phyloP scores from a whole-genome alignment of 2,888 invertebrate genomes.

The Hirtodrosophila alboralis region DNA sequence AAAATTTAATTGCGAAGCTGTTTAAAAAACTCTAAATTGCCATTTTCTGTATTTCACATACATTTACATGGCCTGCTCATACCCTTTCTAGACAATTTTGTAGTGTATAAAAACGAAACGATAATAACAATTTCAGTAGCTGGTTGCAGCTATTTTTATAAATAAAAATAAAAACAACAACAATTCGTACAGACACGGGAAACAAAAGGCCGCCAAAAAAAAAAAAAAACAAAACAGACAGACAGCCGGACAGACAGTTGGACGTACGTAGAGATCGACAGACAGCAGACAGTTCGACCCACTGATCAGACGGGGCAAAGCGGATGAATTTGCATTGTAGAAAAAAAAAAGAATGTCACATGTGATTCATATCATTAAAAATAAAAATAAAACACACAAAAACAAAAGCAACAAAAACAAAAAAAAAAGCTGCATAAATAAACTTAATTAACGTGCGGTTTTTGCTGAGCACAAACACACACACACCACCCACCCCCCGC shows the following conservation, averaged over 20 bases:
- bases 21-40: too few relatives aligned
- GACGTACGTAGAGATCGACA: conserved; percentile 10
- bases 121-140: conserved; percentile 43
- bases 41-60: too few relatives aligned
- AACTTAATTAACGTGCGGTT: conserved; percentile 77
- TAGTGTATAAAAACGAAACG: conserved; percentile 28
- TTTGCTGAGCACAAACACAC: too few relatives aligned
- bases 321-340: conserved; percentile 23
- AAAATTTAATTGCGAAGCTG: too few relatives aligned
- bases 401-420: conserved; percentile 39
- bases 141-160: conserved; percentile 60
- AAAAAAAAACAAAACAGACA: neutral
- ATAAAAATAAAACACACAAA: conserved; percentile 54
- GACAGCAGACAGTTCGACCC: conserved; percentile 52
- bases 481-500: conserved; percentile 14
- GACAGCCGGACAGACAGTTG: conserved; percentile 24
- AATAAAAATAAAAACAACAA: conserved; percentile 57
- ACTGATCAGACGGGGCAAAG: conserved; percentile 38
- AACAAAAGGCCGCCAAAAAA: conserved; percentile 18
- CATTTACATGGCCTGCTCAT: neutral
- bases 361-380: conserved; percentile 77
- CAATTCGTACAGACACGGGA: conserved; percentile 44
- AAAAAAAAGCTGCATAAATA: conserved; percentile 69
- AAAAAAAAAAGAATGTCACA: conserved; percentile 61
- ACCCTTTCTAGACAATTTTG: neutral